Conservation (phyloP, 2,797 vertebrate species). For the Enteromius fasciolatus region DNA sequence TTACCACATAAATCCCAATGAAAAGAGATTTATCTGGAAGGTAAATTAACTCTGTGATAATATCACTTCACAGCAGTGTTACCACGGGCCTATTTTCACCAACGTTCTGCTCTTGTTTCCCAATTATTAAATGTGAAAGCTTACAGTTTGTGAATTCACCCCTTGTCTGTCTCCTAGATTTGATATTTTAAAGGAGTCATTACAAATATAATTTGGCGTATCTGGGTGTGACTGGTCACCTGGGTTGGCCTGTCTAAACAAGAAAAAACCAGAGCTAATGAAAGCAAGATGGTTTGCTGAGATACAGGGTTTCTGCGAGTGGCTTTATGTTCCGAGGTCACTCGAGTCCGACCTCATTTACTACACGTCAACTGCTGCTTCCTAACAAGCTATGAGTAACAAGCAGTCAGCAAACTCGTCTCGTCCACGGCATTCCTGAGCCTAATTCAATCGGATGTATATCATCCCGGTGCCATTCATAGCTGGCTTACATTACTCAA, state of each 20-base stretch:
- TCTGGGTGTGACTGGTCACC: background rate
- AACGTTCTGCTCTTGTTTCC: background rate
- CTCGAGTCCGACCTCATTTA: background rate
- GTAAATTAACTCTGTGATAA: background rate
- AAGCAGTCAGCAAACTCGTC: conserved; percentile 4
- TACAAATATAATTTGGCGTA: background rate
- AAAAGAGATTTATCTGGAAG: background rate
- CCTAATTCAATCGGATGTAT: conserved; percentile 44
- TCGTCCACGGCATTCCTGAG: conserved; percentile 32
- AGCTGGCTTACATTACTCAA: conserved; percentile 17
- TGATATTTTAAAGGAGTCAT: background rate
- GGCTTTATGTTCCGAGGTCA: background rate
- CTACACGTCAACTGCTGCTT: background rate
- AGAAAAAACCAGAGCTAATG: background rate
- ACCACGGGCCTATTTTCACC: background rate
- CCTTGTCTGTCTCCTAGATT: background rate
- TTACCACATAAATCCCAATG: background rate
- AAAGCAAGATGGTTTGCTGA: conserved; percentile 5
- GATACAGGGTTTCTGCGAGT: background rate
- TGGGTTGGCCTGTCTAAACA: background rate
- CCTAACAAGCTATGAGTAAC: background rate
- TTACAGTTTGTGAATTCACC: background rate
- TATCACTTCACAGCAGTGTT: background rate
- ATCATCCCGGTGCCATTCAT: conserved; percentile 22
- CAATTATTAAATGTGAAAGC: background rate